Base-by-base conservation (phyloP, 2,113 vertebrate genomes). In the Bubo scandiacus region DNA sequence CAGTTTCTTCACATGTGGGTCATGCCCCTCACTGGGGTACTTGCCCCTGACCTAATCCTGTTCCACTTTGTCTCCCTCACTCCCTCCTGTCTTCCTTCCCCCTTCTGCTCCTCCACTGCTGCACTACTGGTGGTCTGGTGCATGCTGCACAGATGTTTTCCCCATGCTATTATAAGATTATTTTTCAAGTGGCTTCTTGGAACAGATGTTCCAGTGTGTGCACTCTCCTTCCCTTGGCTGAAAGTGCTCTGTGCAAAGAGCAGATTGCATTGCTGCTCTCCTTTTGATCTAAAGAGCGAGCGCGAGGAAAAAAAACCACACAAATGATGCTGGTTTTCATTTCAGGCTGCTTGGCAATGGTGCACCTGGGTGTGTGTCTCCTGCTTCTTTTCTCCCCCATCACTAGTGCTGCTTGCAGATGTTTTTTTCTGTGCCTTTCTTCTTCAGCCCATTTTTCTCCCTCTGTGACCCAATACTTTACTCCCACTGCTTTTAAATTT, bases 121-220 rank as follows among this genome's bases (percentile, higher is more conserved):
- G 82, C 98, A 92, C 97, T 97, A 94, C 96, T 98, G 98, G 98
- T 98, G 98, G 98, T 98, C 98, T 97, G 86, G 87, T 96, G 82
- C 97, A 96, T 97, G 97, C 71, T 90, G 95, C 95, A 98, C 98
- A 98, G 98, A 98, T 98, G 98, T 98, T 98, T 98, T 98, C 98
- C 97, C 97, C 92, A 97, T 93, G 96, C 91, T 78, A 97, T 97
- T 96, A 94, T 95, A 98, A 96, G 93, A 98, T 98, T 97, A 97
- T 97, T 98, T 98, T 98, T 97, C 97, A 98, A 98, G 98, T 97
- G 97, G 97, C 98, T 98, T 97, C 96, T 96, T 97, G 97, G 97
- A 98, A 95, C 98, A 98, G 98, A 98, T 98, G 98, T 98, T 98
- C 92, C 79, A 97, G 88, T 97, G 96, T 96, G 63, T 81, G 94